Evolutionary conservation across 2,797 vertebrate species (phyloP), one percentile per base, ranked within the genome.

Genomic region (Rhincodon typus): DNA sequence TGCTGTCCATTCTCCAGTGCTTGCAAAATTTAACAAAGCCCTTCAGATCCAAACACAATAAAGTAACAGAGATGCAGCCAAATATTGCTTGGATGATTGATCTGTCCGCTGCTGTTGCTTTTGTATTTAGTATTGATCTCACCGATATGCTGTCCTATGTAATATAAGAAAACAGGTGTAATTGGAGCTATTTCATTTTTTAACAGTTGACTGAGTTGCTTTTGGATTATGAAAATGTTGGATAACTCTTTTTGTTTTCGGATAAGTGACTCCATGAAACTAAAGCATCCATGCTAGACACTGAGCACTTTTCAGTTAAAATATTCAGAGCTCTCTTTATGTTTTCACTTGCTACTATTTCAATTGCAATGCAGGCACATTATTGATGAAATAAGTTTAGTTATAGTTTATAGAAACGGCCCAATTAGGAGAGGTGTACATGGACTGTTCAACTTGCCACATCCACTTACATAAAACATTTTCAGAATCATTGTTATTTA

Each of bases 401-500:
- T 62, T 70, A 46, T 10, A 42, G 42, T 46, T 72, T 50, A 50
- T 53, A 72, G 69, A 74, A 72, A 53, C 74, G 27, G 15, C 42
- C 42, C 53, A 21, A 74, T 34, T 50, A 27, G 15, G 74, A 69
- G 77, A 34, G 42, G 38, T 27, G 30, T 74, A 46, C n/a, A 23
- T 74, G 70, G 70, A 10, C 30, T 77, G 74, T 95, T 74, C 74
- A 74, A n/a, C 7, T 34, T 77, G 30, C 46, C n/a, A 38, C 62
- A 23, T 38, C 62, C 38, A 25, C 94, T 50, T 70, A 12, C 5
- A 34, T 74, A 74, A 94, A 50, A 53, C 94, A 74, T 50, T 34
- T 34, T 53, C 70, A 95, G 70, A 72, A 95, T 95, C 42, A 95
- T 95, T 72, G 46, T 13, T 53, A 17, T 77, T 42, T 93, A 69